These are phyloP conservation scores for Pantherophis vulpinus DNA, from an alignment of 2,797 vertebrate genomes.

Conservation along the genomic window DNA sequence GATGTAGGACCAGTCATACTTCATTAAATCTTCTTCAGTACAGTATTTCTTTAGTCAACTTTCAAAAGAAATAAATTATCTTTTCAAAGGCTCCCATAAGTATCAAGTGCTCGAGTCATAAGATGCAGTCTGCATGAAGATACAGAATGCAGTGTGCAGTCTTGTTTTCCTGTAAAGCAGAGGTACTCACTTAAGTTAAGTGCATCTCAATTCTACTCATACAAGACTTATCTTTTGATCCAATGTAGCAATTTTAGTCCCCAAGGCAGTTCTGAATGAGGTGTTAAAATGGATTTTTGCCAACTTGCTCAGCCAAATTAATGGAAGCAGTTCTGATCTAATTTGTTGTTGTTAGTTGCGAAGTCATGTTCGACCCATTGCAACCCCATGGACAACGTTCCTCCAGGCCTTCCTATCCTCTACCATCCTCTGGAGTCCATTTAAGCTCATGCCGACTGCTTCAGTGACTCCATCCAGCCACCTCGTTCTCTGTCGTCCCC, in stretches of 20 bases:
- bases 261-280: neutral
- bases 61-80: conserved; percentile 21
- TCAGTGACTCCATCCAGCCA: no score
- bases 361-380: no score
- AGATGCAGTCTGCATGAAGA: neutral
- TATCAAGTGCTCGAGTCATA: neutral
- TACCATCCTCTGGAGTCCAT: no score
- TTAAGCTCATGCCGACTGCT: no score
- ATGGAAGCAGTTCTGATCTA: no score
- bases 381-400: no score
- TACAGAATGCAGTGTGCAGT: neutral
- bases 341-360: no score
- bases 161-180: neutral
- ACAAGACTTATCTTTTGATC: neutral
- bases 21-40: conserved; percentile 19
- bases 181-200: neutral
- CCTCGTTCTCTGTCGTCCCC: no score
- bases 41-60: conserved; percentile 18
- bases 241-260: neutral
- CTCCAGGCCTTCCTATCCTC: no score
- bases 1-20: neutral
- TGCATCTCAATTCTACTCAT: neutral
- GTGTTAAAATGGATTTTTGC: neutral
- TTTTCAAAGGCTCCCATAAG: neutral
- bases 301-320: neutral